Base-by-base conservation (phyloP, 2,113 vertebrate species). In the Periophthalmus modestus region DNA sequence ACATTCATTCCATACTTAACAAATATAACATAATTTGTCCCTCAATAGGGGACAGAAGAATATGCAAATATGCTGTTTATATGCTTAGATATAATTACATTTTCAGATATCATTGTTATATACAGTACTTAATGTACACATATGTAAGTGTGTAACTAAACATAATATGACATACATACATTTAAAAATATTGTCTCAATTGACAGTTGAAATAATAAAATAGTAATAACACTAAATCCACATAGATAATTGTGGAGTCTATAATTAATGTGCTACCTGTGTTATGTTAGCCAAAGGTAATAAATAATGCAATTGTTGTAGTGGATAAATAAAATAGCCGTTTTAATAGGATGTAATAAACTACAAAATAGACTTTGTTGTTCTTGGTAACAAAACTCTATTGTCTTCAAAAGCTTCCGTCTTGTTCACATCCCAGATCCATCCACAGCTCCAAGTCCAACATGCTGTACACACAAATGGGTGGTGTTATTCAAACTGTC, bases 371-470 rank as follows among this genome's bases (percentile, higher is more conserved):
- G 59, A 62, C 28, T 5, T 36, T n/a, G 57, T 23, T 50, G n/a
- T 11, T 47, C 19, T 43, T 58, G 54, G 47, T 36, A 9, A 2
- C 21, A 69, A 28, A 28, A 47, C 55, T 28, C 10, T 43, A 7
- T 43, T 43, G 7, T 50, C 52, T 57, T 23, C 66, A 72, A 48
- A 55, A 66, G 33, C 24, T 75, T 23, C 69, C 24, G 5, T 11
- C 58, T 50, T 58, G 28, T 28, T 83, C 91, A 92, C 90, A 92
- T 92, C 69, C 91, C 92, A 75, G 93, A 93, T 70, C 91, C 90
- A 75, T 90, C 36, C 24, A 48, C 69, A 11, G 82, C 69, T 69
- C 77, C 82, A 12, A 39, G 76, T 24, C 74, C 85, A 74, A 75
- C 74, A 23, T 66, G 77, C 91, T 90, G 79, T 61, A 78, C n/a